A percentile compares a stretch with the other conserved stretches of the same genome.
Conservation (phyloP, 2,113 vertebrate species). For the Coturnix japonica region DNA sequence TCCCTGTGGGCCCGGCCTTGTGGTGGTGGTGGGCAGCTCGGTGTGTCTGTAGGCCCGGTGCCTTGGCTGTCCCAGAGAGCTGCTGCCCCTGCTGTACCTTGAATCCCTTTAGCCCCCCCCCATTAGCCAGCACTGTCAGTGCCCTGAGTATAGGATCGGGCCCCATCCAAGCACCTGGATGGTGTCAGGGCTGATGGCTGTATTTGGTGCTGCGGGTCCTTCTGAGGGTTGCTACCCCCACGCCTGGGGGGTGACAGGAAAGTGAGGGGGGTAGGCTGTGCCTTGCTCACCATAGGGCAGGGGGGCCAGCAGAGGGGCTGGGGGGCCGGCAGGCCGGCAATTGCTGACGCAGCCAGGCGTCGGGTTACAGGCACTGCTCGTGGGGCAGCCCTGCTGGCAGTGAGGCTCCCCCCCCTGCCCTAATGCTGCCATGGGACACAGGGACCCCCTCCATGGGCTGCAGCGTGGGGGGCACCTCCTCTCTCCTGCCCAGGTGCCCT, state of each 20-base stretch:
- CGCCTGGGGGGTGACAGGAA: background rate
- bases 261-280: background rate
- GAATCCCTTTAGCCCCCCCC: no score
- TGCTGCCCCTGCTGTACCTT: background rate
- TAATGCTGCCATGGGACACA: fast-evolving
- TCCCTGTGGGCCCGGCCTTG: no score
- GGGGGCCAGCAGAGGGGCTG: background rate
- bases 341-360: background rate
- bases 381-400: fast-evolving
- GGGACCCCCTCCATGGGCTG: background rate
- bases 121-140: background rate
- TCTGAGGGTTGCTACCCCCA: no score
- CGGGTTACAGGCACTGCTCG: background rate
- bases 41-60: background rate
- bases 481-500: background rate
- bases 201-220: background rate
- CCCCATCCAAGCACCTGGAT: background rate
- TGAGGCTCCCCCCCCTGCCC: fast-evolving
- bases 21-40: background rate
- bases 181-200: background rate
- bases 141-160: background rate
- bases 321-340: background rate
- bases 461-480: background rate
- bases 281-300: background rate
- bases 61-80: no score